Base-by-base conservation (phyloP, 2,113 vertebrate species). In the Madoqua kirkii region DNA sequence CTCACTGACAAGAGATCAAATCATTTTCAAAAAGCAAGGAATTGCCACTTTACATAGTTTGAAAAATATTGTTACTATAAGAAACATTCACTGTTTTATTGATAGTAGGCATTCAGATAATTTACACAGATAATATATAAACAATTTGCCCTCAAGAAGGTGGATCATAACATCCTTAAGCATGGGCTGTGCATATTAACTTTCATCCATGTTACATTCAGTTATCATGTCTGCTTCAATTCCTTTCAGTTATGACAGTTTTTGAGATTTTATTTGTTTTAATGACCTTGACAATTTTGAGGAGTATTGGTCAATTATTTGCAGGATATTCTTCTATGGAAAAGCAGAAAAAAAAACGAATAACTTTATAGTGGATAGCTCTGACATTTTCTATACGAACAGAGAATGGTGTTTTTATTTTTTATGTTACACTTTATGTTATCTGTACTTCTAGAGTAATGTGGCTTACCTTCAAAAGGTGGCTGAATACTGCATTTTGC, bases 1-100 rank as follows among this genome's bases (percentile, higher is more conserved):
- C 89, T 97, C 59, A 91, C 62, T 97, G 97, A 84, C 25, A 81
- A 96, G 48, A 92, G 94, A 40, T 96, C 97, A 98, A 98, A 96
- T 92, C 21, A 57, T 21, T 92, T 85, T 90, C 7, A 60, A 93
- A 90, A 97, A 93, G 17, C 14, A 89, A 90, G 27, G 9, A 3
- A 71, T 43, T 98, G 27, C 87, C 55, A 87, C 54, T 93, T 50
- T 94, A 55, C 89, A 48, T 14, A 74, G 59, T 82, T 50, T 90
- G 19, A 55, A 97, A 98, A 83, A 27, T 84, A 74, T 60, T 91
- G 13, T 25, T 54, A 48, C 7, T 64, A 31, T 57, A 36, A 90
- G 82, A 84, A 86, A 91, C 0, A 8, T 36, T 45, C 23, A 62
- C 8, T 36, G 27, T 43, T 88, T 87, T 71, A 71, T 21, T 27